Evolutionary conservation across 2,797 vertebrate species (phyloP).

Genomic region (Enteromius paludinosus): DNA sequence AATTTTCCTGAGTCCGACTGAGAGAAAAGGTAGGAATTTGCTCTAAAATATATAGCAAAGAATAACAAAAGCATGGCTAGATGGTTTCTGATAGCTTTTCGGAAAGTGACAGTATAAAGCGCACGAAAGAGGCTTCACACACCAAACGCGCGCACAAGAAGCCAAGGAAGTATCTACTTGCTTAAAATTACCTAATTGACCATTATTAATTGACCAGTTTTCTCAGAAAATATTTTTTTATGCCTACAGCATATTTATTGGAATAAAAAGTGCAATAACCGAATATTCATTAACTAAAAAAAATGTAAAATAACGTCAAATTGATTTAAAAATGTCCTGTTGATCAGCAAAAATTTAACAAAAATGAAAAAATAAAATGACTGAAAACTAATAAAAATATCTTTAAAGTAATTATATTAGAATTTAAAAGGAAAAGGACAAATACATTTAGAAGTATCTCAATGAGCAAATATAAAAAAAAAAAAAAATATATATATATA

Average conservation of each 20-base stretch:
- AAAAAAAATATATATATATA: not conserved
- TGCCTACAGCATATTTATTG: not conserved
- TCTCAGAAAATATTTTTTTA: not conserved
- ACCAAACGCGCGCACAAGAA: not conserved
- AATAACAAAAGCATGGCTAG: slow-evolving; percentile 58
- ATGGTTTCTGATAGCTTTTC: slow-evolving; percentile 57
- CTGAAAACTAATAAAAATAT: not conserved
- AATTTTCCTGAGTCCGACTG: slow-evolving; percentile 78
- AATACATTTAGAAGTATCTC: not conserved
- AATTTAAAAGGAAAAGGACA: not conserved
- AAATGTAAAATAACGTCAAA: not conserved
- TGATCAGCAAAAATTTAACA: not conserved
- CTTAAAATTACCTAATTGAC: not conserved
- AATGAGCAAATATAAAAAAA: not conserved
- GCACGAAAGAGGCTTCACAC: slow-evolving; percentile 31
- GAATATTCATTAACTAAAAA: not conserved
- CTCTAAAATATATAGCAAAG: slow-evolving; percentile 54
- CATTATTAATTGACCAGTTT: not conserved
- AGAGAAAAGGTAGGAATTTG: slow-evolving; percentile 58
- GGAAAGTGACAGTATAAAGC: slow-evolving; percentile 21
- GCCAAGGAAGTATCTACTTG: no score
- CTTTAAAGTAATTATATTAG: not conserved
- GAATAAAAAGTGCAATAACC: slow-evolving; percentile 9
- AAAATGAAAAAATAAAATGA: not conserved
- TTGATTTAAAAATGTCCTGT: not conserved